Evolutionary conservation across 2,888 invertebrate genomes (phyloP), one percentile per base, ranked within the genome.

Genomic region (Meta bourneti): DNA sequence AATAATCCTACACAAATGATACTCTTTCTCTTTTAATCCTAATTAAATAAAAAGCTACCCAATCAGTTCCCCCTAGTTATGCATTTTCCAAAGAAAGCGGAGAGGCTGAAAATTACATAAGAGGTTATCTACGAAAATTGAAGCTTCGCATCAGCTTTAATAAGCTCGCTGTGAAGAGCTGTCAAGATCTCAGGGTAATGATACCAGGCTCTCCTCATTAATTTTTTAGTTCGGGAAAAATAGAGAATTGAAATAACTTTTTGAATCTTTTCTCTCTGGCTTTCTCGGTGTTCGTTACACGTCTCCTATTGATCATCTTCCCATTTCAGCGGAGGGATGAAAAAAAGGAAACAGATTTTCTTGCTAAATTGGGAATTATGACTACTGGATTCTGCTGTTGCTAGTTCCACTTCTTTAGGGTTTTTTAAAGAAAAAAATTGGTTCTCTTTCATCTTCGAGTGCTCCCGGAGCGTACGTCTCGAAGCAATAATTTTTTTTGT

Each of bases 111-210:
- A 80, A 85, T 90, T 81, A 61, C 16, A 61, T 61, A 86, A 90
- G 90, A 85, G 85, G 80, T 86, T 81, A 81, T 74, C 49, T 72
- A 61, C 74, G 69, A 85, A 70, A 81, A 80, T 79, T 90, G 52
- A 52, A 90, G 85, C 49, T 61, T 52, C 84, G 80, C 72, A 84
- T 90, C 90, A 84, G 48, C 61, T 85, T 85, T 85, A 85, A 79
- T 74, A 90, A 84, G 90, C 61, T 80, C 20, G 34, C 51, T 34
- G 52, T 81, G 61, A 86, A 80, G 85, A 75, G 70, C 75, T 74
- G 85, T 90, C 90, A 90, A 90, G 90, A 90, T 75, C 52, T 6
- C 69, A 74, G 81, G 77, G 80, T 90, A 85, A 90, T 80, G 90
- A 90, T 85, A 79, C 80, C 70, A 20, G 75, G 34, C 48, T 72